phyloP scores from a whole-genome alignment of 64 coral and sea anemone species.

The Pachyseris speciosa region DNA sequence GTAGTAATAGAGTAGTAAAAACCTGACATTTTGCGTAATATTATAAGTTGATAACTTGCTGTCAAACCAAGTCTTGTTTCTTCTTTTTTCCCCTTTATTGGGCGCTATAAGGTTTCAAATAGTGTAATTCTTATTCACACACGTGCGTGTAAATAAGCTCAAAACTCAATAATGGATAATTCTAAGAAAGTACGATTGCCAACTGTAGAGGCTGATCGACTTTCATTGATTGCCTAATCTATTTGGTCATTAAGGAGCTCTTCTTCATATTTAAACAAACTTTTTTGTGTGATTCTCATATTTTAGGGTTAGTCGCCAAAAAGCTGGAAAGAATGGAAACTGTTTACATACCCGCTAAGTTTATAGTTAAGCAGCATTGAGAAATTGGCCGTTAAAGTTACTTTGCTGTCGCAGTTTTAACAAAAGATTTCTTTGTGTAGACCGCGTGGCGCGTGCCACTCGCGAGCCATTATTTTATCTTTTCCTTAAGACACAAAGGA shows the following conservation, averaged over 20 bases:
- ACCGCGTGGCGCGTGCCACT: constrained; percentile 23
- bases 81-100: too few relatives aligned
- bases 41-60: too few relatives aligned
- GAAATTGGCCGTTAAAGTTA: constrained; percentile 11
- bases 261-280: background rate
- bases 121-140: background rate
- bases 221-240: too few relatives aligned
- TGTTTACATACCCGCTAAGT: constrained; percentile 3
- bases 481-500: background rate
- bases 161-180: background rate
- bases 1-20: too few relatives aligned
- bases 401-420: background rate
- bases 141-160: background rate
- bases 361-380: constrained; percentile 1
- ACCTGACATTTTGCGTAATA: too few relatives aligned
- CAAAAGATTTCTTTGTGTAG: constrained; percentile 20
- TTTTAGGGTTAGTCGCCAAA: background rate
- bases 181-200: background rate
- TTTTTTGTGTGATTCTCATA: background rate
- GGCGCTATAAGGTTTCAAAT: too few relatives aligned
- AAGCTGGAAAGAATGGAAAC: background rate
- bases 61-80: too few relatives aligned
- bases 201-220: too few relatives aligned
- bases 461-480: background rate
- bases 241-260: background rate